A percentile compares a stretch with the other conserved stretches of the same genome.
These are phyloP conservation scores for Tarsius wallacei DNA, from an alignment of 2,797 vertebrate species.

Conservation along the genomic window DNA sequence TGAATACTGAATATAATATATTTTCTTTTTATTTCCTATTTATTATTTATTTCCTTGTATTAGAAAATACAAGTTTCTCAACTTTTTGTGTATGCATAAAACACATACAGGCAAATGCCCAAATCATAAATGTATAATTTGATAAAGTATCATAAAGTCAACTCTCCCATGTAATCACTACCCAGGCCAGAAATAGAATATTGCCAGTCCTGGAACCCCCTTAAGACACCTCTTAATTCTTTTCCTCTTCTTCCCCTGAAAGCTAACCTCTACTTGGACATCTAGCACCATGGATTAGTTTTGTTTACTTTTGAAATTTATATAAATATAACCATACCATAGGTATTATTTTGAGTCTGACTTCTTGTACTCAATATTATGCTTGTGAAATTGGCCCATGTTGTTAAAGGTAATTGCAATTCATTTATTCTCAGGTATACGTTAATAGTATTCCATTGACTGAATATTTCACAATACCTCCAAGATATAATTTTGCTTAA, in stretches of 20 bases:
- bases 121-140: neutral
- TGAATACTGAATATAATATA: neutral
- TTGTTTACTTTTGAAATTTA: neutral
- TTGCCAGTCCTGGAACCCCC: neutral
- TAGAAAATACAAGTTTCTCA: constrained; percentile 17
- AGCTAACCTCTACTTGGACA: neutral
- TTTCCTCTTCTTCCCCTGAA: neutral
- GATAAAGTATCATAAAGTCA: neutral
- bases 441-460: neutral
- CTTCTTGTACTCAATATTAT: neutral
- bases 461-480: neutral
- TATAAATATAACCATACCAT: neutral
- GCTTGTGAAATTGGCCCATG: constrained; percentile 7
- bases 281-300: neutral
- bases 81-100: neutral
- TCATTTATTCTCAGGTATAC: constrained; percentile 38
- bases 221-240: neutral
- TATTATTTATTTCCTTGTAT: neutral
- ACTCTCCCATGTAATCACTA: neutral
- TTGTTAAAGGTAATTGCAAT: neutral
- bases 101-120: neutral
- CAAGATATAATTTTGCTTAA: neutral
- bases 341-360: neutral
- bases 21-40: neutral
- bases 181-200: neutral